These are phyloP conservation scores for Mactra quadrangularis DNA, from an alignment of 1,140 invertebrate species.

Conservation along the genomic window DNA sequence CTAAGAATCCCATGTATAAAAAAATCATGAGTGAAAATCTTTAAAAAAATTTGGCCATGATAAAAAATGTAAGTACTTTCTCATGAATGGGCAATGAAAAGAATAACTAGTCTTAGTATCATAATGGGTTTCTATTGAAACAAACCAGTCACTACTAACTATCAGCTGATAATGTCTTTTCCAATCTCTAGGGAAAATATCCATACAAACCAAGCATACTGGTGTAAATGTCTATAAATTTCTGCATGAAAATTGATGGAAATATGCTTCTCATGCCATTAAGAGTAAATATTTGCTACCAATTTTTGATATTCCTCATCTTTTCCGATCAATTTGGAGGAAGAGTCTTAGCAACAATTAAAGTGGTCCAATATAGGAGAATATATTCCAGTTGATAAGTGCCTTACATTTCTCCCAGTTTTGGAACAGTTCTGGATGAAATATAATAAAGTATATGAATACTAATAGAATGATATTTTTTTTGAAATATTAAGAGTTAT, in stretches of 20 bases:
- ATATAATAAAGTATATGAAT: no score
- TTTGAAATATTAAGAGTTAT: no score
- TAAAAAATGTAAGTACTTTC: conserved; percentile 48
- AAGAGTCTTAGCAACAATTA: conserved; percentile 10
- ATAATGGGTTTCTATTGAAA: neutral
- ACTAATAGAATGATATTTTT: no score
- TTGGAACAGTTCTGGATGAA: no score
- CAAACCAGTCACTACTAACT: conserved; percentile 11
- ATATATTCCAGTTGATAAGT: no score
- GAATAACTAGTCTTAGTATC: no score
- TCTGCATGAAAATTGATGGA: conserved; percentile 58
- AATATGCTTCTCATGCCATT: conserved; percentile 52
- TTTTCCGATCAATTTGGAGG: conserved; percentile 4
- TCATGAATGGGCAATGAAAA: conserved; percentile 17
- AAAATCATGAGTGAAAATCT: conserved; percentile 37
- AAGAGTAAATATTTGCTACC: conserved; percentile 30
- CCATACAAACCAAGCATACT: conserved; percentile 52
- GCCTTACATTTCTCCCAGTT: no score
- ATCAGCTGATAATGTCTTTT: conserved; percentile 4
- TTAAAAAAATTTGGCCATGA: conserved; percentile 18
- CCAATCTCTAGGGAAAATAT: conserved; percentile 32
- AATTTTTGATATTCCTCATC: neutral
- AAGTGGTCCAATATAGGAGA: no score
- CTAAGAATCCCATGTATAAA: no score
- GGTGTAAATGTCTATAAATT: conserved; percentile 56